Evolutionary conservation across 2,888 invertebrate species (phyloP), one percentile per base, ranked within the genome.

Genomic region (Sminthurinus aureus): DNA sequence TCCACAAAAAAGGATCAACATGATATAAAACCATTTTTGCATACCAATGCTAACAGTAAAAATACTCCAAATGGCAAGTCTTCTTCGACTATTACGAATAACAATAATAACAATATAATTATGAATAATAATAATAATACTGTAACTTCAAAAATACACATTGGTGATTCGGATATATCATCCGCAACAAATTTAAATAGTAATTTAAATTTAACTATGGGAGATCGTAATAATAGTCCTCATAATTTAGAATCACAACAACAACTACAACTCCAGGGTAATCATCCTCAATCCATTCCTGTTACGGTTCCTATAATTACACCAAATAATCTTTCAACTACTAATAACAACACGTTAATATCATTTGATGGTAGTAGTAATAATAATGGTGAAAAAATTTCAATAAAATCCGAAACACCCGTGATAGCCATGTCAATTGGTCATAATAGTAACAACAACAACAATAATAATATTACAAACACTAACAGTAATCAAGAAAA

Each of bases 401-500:
- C 18, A 18, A 15, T 58, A 58, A 58, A 58, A 58, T 58, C 58
- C 13, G 18, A 13, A 58, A 15, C 58, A 13, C 18, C 58, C 58
- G 58, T 58, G 58, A 58, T 58, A 58, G 2, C 58, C 13, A 13
- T 2, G 0, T 9, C 58, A 58, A 18, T 58, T 58, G 58, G 58
- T 58, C 38, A 38, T 38, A 38, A 38, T 6, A 38, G 6, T 6
- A 38, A 38, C 38, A 1, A 38, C 38, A 38, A 38, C 38, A 38
- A 38, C 38, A 38, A 38, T 6, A 38, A 38, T 38, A 38, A 38
- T 38, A 6, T 4, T 38, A 38, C 3, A 38, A 38, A 71, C 52
- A 73, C 71, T 6, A 73, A n/a, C n/a, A 81, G 26, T 73, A 81
- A 74, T 81, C 81, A 81, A 13, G 74, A 81, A 0, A 58, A 58